Percentiles rank a stretch among this genome's conserved stretches.
Evolutionary conservation across 2,888 invertebrate species (phyloP).

Genomic region (Drosophila flavopinicola): DNA sequence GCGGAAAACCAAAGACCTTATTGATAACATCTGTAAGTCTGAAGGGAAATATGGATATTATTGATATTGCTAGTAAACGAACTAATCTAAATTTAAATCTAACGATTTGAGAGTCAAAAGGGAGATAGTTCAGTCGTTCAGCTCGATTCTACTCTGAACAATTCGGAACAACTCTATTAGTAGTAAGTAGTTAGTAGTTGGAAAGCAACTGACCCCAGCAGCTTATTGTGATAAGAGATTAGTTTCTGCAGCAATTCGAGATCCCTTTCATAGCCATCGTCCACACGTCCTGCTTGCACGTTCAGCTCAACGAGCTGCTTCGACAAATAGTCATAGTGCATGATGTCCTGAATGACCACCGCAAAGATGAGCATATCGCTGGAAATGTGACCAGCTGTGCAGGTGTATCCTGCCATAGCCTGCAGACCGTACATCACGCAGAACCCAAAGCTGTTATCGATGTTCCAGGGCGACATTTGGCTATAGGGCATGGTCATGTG

Average conservation of each 20-base stretch:
- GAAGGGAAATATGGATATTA: no score
- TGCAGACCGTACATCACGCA: slow-evolving; percentile 60
- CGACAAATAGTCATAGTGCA: slow-evolving; percentile 79
- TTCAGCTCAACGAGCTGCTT: slow-evolving; percentile 36
- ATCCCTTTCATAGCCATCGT: slow-evolving; percentile 12
- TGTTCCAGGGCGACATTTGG: slow-evolving; percentile 66
- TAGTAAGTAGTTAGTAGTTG: not conserved
- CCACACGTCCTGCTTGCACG: not conserved
- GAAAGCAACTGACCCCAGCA: slow-evolving; percentile 35
- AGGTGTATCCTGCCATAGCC: slow-evolving; percentile 65
- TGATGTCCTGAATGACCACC: slow-evolving; percentile 73
- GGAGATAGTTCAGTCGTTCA: no score
- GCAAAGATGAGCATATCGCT: slow-evolving; percentile 77
- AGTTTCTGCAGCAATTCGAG: slow-evolving; percentile 24
- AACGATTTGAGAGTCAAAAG: no score
- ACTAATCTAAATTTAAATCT: no score
- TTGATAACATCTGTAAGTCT: slow-evolving; percentile 71
- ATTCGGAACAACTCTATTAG: no score
- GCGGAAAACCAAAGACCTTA: slow-evolving; percentile 75
- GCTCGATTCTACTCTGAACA: no score
- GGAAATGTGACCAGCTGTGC: slow-evolving; percentile 70
- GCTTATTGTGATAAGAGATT: slow-evolving; percentile 46
- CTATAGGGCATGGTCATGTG: slow-evolving; percentile 65
- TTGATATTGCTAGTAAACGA: no score
- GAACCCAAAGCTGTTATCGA: slow-evolving; percentile 53